Evolutionary conservation across 2,113 vertebrate species (phyloP), one percentile per base, ranked within the genome.

Genomic region (Otus sunia): DNA sequence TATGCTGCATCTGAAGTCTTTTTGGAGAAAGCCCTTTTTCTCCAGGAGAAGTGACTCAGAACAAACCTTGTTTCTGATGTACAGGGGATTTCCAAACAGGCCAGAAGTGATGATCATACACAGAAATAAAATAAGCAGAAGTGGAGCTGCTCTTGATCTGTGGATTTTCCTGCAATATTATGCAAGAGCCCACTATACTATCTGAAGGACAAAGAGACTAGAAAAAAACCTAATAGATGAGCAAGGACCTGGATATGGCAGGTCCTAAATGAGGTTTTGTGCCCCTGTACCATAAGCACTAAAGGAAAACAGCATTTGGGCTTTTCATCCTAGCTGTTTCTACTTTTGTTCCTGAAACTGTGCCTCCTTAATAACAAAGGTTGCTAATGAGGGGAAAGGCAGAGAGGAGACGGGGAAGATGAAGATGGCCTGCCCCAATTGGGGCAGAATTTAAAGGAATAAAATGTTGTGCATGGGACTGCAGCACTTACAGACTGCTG

Each of bases 1-100:
- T 96, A 95, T 32, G 87, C 7, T 22, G 76, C n/a, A 91, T 62
- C 71, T 91, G 86, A 97, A 94, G 88, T 52, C 50, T 27, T 94
- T 83, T 56, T 62, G 15, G 55, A 94, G 94, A 82, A 91, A 97
- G 56, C 30, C 87, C 59, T 39, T 45, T 78, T 78, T 60, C 74
- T 64, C 56, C 52, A 60, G 69, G 75, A 96, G 45, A 58, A 93
- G 74, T 50, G 45, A 75, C 92, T 50, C 80, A 87, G 93, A 60
- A 87, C 73, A 94, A 88, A 93, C 30, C 36, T 82, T 81, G 76
- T 77, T 88, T 96, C 94, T 97, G 91, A 82, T 85, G 88, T n/a
- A 74, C 47, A 88, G 52, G 8, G 50, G 41, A 47, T 59, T 95
- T 86, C 62, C 20, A 10, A 34, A 59, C 21, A 85, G 43, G 66